Percentiles rank a stretch among this genome's conserved stretches.
phyloP scores from a whole-genome alignment of 2,888 invertebrate genomes.

The Ceratothoa steindachneri region DNA sequence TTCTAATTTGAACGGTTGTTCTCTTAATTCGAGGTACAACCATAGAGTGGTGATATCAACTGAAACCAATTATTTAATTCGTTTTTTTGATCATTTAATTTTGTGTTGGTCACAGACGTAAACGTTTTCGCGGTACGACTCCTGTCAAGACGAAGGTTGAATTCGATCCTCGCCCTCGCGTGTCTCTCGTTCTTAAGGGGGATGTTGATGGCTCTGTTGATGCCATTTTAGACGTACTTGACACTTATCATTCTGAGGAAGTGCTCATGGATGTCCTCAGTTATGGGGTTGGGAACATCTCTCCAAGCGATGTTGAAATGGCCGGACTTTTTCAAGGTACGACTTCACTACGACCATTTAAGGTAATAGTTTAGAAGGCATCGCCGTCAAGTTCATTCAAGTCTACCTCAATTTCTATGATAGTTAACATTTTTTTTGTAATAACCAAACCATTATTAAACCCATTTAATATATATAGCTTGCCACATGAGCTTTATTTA shows the following conservation, averaged over 20 bases:
- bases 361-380: no score
- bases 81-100: not conserved
- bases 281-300: conserved; percentile 83
- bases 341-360: conserved; percentile 2
- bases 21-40: no score
- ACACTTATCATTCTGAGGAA: conserved; percentile 70
- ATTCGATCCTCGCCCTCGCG: conserved; percentile 57
- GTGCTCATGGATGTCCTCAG: conserved; percentile 81
- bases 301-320: conserved; percentile 75
- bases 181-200: conserved; percentile 67
- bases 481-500: no score
- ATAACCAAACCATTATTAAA: no score
- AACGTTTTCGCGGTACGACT: not conserved
- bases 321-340: conserved; percentile 67
- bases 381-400: no score
- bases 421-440: no score
- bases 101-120: not conserved
- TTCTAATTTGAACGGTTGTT: not conserved
- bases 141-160: conserved; percentile 16
- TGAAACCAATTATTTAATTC: not conserved
- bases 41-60: no score
- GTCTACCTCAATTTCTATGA: no score
- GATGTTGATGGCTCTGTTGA: conserved; percentile 96
- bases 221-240: conserved; percentile 84
- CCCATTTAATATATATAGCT: no score